Evolutionary conservation across 1,140 invertebrate genomes (phyloP), one percentile per base, ranked within the genome.

Genomic region (Diorhabda elongata): DNA sequence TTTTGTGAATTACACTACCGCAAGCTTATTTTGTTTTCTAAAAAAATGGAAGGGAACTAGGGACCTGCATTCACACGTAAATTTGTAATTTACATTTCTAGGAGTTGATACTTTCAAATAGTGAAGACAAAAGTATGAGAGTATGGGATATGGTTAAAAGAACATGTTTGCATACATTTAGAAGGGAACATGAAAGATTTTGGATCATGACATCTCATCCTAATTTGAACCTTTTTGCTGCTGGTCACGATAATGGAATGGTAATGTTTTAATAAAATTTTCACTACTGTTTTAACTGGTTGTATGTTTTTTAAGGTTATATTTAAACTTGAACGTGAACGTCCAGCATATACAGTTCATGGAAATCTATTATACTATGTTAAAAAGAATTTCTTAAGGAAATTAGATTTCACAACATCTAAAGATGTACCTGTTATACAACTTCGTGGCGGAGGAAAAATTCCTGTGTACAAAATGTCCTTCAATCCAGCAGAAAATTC

Each of bases 81-180:
- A 2, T 52, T 52, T 52, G n/a, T 2, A 8, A 52, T 52, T 52
- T 52, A 52, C 4, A 3, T 52, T 52, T 52, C n/a, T n/a, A 52
- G 47, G 98, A 99, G 78, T 84, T 98, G 5, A 98, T 99, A 72
- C 83, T 99, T 5, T 98, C 95, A 44, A 99, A 99, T 82, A 94
- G 96, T 58, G 98, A 99, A 81, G 98, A 99, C 82, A 98, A 96
- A 81, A 97, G 93, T 77, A 98, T 99, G 74, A 85, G 97, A 4
- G 95, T 99, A 2, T 99, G 98, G 98, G 98, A 99, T 81, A 95
- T 99, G 92, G 93, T 93, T 9, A 99, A 99, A 83, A 86, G 97
- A 47, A 95, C 93, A n/a, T 98, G 96, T 78, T 82, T 99, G 7
- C 92, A 98, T 76, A 98, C 97, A 3, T 98, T 98, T 84, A 84